Evolutionary conservation across 2,113 vertebrate genomes (phyloP).

Genomic region (Microcebus jonahi): DNA sequence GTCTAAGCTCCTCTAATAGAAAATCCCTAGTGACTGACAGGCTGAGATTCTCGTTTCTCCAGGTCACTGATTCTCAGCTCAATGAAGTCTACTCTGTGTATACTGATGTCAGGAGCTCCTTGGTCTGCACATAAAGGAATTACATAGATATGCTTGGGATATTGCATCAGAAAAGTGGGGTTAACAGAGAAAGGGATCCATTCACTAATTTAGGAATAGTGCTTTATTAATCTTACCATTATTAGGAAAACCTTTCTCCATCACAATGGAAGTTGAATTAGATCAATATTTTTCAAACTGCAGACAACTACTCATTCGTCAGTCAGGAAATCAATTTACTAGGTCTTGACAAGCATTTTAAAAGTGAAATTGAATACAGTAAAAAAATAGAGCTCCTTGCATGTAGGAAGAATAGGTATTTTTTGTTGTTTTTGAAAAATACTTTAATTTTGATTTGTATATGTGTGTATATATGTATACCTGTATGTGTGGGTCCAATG

Average conservation of each 20-base stretch:
- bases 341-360: not conserved
- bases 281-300: not conserved
- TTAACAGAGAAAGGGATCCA: not conserved
- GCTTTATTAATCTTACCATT: not conserved
- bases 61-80: not conserved
- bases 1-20: not conserved
- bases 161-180: not conserved
- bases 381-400: not conserved
- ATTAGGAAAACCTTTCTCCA: not conserved
- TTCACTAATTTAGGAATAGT: not conserved
- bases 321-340: not conserved
- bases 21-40: not conserved
- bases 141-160: not conserved
- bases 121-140: not conserved
- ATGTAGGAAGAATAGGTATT: not conserved
- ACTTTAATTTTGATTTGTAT: not conserved
- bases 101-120: not conserved
- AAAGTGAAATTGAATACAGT: not conserved
- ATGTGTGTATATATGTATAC: no score
- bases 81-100: not conserved
- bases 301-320: not conserved
- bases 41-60: not conserved
- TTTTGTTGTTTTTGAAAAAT: not conserved
- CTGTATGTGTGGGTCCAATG: not conserved
- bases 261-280: not conserved